A percentile compares a stretch with the other conserved stretches of the same genome.
phyloP scores from a whole-genome alignment of 2,113 vertebrate genomes.

The Ariopsis seemanni region DNA sequence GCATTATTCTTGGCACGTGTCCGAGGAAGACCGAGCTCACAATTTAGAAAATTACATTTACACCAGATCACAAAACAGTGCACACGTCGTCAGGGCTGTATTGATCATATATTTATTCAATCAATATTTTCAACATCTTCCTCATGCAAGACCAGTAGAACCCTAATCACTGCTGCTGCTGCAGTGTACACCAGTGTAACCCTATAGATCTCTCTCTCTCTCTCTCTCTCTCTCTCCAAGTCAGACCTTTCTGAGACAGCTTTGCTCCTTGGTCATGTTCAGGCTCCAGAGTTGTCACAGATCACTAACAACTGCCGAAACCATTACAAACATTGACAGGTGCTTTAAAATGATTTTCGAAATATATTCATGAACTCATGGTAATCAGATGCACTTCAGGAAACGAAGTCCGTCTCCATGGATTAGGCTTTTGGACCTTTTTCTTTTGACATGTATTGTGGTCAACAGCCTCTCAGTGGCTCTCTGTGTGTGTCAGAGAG shows the following conservation, averaged over 20 bases:
- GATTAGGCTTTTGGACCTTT: background rate
- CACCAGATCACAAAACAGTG: background rate
- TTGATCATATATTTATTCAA: background rate
- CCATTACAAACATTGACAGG: background rate
- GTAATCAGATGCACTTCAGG: background rate
- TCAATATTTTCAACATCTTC: constrained; percentile 2
- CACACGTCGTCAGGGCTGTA: background rate
- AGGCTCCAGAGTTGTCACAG: background rate
- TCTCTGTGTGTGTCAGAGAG: background rate
- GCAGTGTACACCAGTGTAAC: constrained; percentile 50
- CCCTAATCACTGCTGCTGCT: constrained; percentile 4
- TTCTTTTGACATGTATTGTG: constrained; percentile 18
- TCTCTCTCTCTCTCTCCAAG: constrained; percentile 43
- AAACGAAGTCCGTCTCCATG: background rate
- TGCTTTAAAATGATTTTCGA: background rate
- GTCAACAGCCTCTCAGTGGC: constrained; percentile 47
- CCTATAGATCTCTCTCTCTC: constrained; percentile 50
- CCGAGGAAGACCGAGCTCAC: background rate
- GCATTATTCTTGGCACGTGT: background rate
- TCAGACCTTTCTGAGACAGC: constrained; percentile 53
- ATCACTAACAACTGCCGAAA: background rate
- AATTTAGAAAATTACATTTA: background rate
- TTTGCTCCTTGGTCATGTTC: background rate
- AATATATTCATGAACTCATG: too few relatives aligned
- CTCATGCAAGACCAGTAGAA: background rate